Conservation (phyloP, 2,113 vertebrate genomes). For the Cyrtonyx montezumae region DNA sequence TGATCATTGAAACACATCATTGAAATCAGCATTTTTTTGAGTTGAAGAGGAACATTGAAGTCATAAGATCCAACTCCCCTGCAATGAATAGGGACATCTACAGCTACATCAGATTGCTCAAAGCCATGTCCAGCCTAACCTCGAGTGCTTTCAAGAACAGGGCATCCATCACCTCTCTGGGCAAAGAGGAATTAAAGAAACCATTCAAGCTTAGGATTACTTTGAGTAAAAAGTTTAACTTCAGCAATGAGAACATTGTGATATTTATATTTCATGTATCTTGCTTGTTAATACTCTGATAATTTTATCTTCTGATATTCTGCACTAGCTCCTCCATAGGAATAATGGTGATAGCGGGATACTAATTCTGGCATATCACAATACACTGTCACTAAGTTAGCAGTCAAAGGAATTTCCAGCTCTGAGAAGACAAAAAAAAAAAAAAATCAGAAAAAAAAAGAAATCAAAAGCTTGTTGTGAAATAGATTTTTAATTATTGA, state of each 20-base stretch:
- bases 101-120: too few relatives aligned
- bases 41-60: too few relatives aligned
- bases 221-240: not conserved
- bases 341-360: not conserved
- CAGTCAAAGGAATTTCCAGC: not conserved
- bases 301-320: not conserved
- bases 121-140: too few relatives aligned
- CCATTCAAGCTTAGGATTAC: not conserved
- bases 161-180: too few relatives aligned
- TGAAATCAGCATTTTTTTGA: too few relatives aligned
- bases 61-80: too few relatives aligned
- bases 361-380: not conserved
- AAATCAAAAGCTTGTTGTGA: accelerated
- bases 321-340: not conserved
- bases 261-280: not conserved
- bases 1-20: too few relatives aligned
- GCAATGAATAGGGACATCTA: too few relatives aligned
- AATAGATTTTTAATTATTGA: not conserved
- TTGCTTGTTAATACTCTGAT: not conserved
- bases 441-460: not conserved
- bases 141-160: too few relatives aligned
- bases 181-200: not conserved
- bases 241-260: not conserved
- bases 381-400: not conserved
- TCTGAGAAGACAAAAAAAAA: not conserved